These are phyloP conservation scores for Perizoma affinitatum DNA, from an alignment of 2,888 invertebrate species.

Conservation along the genomic window DNA sequence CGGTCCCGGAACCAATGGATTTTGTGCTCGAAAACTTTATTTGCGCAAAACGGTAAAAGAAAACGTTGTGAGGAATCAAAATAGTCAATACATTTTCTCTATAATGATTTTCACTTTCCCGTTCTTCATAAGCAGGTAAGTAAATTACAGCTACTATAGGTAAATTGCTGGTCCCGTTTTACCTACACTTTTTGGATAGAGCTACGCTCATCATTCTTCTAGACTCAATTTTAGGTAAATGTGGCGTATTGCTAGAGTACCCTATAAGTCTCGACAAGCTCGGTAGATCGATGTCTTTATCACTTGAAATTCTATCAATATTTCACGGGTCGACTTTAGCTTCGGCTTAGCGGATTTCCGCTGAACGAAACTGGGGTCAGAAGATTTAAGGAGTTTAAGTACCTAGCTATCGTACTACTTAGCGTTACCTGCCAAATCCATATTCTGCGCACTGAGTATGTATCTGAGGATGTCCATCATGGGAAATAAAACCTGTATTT, in stretches of 20 bases:
- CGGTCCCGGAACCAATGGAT: too few species aligned
- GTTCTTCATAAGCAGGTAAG: background rate
- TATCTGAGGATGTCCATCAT: too few species aligned
- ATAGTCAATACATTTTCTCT: too few species aligned
- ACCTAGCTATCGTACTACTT: slow-evolving; percentile 17
- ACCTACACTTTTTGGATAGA: background rate
- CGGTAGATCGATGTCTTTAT: slow-evolving; percentile 31
- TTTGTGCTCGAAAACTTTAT: too few species aligned
- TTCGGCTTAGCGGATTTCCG: slow-evolving; percentile 33
- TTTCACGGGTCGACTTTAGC: slow-evolving; percentile 29
- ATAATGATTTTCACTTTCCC: too few species aligned
- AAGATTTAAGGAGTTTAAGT: slow-evolving; percentile 30
- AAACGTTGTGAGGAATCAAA: too few species aligned
- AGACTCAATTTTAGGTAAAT: slow-evolving; percentile 29
- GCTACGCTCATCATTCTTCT: background rate
- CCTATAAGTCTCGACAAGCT: slow-evolving; percentile 24
- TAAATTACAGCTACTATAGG: too few species aligned
- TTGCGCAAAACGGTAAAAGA: too few species aligned
- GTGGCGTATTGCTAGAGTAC: slow-evolving; percentile 19
- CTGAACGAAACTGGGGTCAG: slow-evolving; percentile 25
- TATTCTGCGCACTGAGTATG: too few species aligned
- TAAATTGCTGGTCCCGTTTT: background rate
- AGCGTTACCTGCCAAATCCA: too few species aligned
- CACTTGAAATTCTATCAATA: slow-evolving; percentile 34
- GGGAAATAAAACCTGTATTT: too few species aligned